Conservation (phyloP, 2,113 vertebrate species). For the Pelmatolapia mariae region DNA sequence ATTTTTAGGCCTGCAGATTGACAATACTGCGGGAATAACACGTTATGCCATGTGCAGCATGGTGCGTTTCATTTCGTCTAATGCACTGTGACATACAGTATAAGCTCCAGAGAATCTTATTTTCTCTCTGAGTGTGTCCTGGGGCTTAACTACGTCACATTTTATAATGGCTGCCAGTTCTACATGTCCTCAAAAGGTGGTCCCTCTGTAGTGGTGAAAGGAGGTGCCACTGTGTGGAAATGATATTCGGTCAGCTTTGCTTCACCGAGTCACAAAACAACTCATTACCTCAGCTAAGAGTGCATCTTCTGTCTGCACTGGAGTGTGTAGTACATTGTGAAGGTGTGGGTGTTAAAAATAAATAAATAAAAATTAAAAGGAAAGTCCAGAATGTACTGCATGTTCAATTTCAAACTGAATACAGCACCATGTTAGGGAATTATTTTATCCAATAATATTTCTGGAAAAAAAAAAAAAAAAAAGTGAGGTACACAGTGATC, state of each 20-base stretch:
- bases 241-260: conserved; percentile 37
- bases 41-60: conserved; percentile 33
- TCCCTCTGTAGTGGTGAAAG: conserved; percentile 29
- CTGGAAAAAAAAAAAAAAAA: neutral
- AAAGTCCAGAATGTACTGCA: neutral
- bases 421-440: neutral
- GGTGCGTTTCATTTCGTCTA: conserved; percentile 48
- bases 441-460: neutral
- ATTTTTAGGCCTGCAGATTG: neutral
- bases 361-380: neutral
- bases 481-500: neutral
- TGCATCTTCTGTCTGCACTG: neutral
- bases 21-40: conserved; percentile 17
- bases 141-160: conserved; percentile 41
- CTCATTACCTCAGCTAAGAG: conserved; percentile 50
- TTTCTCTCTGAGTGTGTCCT: conserved; percentile 47
- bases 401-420: neutral
- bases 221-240: conserved; percentile 38
- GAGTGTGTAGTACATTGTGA: neutral
- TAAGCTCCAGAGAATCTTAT: conserved; percentile 50
- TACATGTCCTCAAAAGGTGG: conserved; percentile 40
- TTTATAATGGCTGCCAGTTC: conserved; percentile 68
- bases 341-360: neutral
- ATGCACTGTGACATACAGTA: conserved; percentile 40
- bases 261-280: conserved; percentile 49